Conservation (phyloP, 2,888 invertebrate species). For the Lypha dubia region DNA sequence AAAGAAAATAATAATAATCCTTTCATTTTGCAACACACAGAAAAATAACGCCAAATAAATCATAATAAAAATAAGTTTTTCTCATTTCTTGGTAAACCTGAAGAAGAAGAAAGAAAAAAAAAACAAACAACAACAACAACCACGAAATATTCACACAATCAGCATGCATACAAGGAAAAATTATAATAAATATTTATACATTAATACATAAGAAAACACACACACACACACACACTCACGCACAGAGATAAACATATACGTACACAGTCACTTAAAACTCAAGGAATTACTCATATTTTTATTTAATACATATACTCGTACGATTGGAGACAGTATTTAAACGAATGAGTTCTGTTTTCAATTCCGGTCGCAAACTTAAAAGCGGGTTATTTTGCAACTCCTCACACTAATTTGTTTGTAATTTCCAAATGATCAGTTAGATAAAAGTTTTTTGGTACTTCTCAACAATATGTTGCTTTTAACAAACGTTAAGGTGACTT, state of each 20-base stretch:
- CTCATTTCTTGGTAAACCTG: slow-evolving; percentile 35
- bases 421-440: too few species aligned
- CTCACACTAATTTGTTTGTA: too few species aligned
- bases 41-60: slow-evolving; percentile 70
- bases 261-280: slow-evolving; percentile 6
- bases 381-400: too few species aligned
- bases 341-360: neutral
- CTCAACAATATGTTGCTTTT: too few species aligned
- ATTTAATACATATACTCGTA: slow-evolving; percentile 4
- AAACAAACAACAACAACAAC: slow-evolving; percentile 31
- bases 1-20: slow-evolving; percentile 41
- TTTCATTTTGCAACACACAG: slow-evolving; percentile 52
- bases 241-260: neutral
- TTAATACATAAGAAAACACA: slow-evolving; percentile 49
- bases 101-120: slow-evolving; percentile 21
- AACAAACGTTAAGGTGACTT: too few species aligned
- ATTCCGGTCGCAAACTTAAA: neutral
- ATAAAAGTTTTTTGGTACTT: too few species aligned
- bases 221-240: neutral
- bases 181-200: slow-evolving; percentile 71
- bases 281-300: neutral
- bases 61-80: slow-evolving; percentile 71
- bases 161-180: slow-evolving; percentile 46
- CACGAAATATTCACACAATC: slow-evolving; percentile 39
- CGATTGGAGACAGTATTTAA: slow-evolving; percentile 4